Percentiles rank a stretch among this genome's conserved stretches.
phyloP scores from a whole-genome alignment of 2,888 invertebrate species.

The Dicyrtomina minuta region DNA sequence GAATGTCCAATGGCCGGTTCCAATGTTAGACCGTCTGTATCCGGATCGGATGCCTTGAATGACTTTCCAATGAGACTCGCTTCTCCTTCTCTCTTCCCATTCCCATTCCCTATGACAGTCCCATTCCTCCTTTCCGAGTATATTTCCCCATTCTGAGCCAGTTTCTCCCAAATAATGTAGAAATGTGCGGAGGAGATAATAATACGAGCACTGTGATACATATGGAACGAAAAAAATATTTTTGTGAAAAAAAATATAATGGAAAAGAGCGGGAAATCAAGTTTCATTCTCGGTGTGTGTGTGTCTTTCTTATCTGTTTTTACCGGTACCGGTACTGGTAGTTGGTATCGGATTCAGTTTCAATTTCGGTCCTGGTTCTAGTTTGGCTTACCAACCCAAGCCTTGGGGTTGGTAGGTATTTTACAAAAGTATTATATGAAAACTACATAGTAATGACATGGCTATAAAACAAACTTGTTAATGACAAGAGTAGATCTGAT shows the following conservation, averaged over 20 bases:
- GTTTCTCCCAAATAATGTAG: too few relatives aligned
- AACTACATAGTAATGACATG: too few relatives aligned
- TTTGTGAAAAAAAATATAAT: constrained; percentile 3
- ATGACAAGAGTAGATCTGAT: too few relatives aligned
- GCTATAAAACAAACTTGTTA: too few relatives aligned
- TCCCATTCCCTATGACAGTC: background rate
- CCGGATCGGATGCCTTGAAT: constrained; percentile 36
- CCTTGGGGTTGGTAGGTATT: too few relatives aligned
- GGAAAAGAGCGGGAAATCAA: background rate
- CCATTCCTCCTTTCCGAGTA: background rate
- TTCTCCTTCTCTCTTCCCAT: constrained; percentile 4
- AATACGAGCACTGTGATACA: background rate
- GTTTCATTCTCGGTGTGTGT: too few relatives aligned
- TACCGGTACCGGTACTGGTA: too few relatives aligned
- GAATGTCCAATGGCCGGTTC: constrained; percentile 23
- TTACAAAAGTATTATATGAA: too few relatives aligned
- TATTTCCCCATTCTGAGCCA: background rate
- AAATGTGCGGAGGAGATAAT: background rate
- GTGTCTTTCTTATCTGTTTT: too few relatives aligned
- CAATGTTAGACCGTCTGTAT: background rate
- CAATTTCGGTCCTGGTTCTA: too few relatives aligned
- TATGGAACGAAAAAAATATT: background rate
- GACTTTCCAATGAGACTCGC: constrained; percentile 30
- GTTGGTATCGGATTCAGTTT: too few relatives aligned
- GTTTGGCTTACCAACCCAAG: too few relatives aligned